Conservation (phyloP, 2,797 vertebrate species). For the Ciconia nigra region DNA sequence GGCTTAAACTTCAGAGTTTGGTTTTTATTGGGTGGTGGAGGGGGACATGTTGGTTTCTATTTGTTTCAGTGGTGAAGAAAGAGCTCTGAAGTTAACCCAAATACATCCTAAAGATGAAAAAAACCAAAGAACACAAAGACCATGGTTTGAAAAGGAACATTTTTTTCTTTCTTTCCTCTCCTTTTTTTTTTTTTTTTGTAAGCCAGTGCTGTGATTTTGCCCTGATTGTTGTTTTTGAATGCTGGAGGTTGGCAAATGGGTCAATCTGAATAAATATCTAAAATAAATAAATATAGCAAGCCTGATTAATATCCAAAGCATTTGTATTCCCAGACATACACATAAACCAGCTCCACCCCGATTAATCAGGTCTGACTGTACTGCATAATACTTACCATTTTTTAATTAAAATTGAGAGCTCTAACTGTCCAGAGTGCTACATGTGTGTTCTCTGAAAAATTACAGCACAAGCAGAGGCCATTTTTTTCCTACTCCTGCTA, state of each 20-base stretch:
- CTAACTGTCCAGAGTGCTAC: not conserved
- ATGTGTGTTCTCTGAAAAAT: slow-evolving; percentile 35
- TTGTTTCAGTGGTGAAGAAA: not conserved
- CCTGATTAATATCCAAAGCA: not conserved
- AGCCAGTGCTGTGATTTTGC: not conserved
- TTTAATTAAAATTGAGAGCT: slow-evolving; percentile 26
- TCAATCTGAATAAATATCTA: not conserved
- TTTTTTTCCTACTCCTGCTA: not conserved
- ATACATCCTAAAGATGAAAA: not conserved
- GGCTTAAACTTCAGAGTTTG: not conserved
- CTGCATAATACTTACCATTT: not conserved
- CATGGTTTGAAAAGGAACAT: not conserved
- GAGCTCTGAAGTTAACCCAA: not conserved
- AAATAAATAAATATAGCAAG: not conserved
- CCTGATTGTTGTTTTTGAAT: not conserved
- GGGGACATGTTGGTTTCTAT: not conserved
- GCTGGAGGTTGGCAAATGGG: not conserved
- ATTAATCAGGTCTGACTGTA: slow-evolving; percentile 25
- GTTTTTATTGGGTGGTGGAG: not conserved
- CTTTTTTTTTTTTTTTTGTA: not conserved
- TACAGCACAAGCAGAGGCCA: not conserved
- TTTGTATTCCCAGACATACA: not conserved
- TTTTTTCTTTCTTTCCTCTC: not conserved
- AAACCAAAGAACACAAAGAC: not conserved
- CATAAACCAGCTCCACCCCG: not conserved